Base-by-base conservation (phyloP, 2,888 invertebrate species). In the Drosophila diplacantha region DNA sequence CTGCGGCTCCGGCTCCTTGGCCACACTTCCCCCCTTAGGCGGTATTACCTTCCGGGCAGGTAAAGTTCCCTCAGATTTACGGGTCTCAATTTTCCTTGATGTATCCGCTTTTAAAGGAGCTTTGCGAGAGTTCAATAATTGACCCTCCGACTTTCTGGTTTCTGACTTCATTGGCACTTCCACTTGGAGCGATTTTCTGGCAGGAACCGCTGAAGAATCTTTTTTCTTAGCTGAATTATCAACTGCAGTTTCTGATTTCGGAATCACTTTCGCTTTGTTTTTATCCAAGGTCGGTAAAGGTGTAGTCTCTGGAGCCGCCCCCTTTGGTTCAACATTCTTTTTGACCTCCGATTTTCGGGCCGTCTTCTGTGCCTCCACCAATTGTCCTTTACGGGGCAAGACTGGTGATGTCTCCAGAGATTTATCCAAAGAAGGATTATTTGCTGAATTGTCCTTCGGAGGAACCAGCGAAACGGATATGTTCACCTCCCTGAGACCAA, bases 391-490 rank as follows among this genome's bases (percentile, higher is more conserved):
- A 18, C 37, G 41, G 18, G 20, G 11, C 35, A 39, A 6, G 5
- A 34, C 26, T 7, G 41, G 31, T 32, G 47, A 34, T 18, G 34
- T 35, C 12, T 29, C 32, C 44, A 31, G 12, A 7, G 20, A 18
- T 14, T 44, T 44, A 3, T 9, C 9, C 16, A 7, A 12, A 4
- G 20, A 6, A n/a, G 35, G 18, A 9, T 43, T 18, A 3, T 24
- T 43, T 22, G n/a, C 8, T 2, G 9, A n/a, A 0, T 16, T 14
- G 31, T 58, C 58, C 29, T 66, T 67, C 3, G 31, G n/a, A 5
- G 52, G 34, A 9, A 67, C 11, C 20, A 66, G 47, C 3, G 58
- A 37, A 9, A 66, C 68, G 3, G 66, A 67, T 29, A 66, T 66
- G 16, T 58, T 66, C 1, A 59, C 66, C 34, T 67, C 44, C 20